Evolutionary conservation across 2,113 vertebrate species (phyloP), one percentile per base, ranked within the genome.

Genomic region (Kryptolebias marmoratus): DNA sequence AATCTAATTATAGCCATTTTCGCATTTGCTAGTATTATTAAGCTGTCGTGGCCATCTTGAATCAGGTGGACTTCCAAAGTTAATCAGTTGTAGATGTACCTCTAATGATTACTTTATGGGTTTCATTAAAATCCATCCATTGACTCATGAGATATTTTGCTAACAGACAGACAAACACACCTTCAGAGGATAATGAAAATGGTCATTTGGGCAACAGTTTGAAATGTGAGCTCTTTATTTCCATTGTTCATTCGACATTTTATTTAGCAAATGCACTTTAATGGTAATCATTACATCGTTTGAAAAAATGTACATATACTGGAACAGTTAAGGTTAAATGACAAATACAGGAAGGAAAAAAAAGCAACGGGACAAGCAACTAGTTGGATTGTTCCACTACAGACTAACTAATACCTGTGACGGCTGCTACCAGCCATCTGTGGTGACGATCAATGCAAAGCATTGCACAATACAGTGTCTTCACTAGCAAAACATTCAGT

Each of bases 171-270:
- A 36, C 36, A 36, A 10, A 42, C 39, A 42, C 39, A 5, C 1
- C 10, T 42, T 9, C 9, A 9, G 9, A 9, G 5, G 10, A 42
- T 42, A 3, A 42, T 42, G 8, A 42, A 10, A 42, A 42, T 61
- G 14, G 11, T 70, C 57, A 42, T 60, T 22, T 14, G 5, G 59
- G 45, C 71, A 0, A 71, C 60, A 31, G 52, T 86, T 88, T 79
- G 89, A 88, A 92, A 92, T 88, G 80, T 91, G 87, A 84, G 82
- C 88, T 90, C 88, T 91, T 92, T 89, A 91, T 91, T 91, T 86
- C 22, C 72, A 63, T 83, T 82, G 67, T 75, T 84, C 52, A 72
- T 82, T 85, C 30, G 45, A 88, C 89, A 81, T 83, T 88, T 74
- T 77, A 87, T 83, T 85, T 90, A 87, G 86, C 88, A 90, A 92